Evolutionary conservation across 2,797 vertebrate genomes (phyloP).

Genomic region (Diplodus puntazzo): DNA sequence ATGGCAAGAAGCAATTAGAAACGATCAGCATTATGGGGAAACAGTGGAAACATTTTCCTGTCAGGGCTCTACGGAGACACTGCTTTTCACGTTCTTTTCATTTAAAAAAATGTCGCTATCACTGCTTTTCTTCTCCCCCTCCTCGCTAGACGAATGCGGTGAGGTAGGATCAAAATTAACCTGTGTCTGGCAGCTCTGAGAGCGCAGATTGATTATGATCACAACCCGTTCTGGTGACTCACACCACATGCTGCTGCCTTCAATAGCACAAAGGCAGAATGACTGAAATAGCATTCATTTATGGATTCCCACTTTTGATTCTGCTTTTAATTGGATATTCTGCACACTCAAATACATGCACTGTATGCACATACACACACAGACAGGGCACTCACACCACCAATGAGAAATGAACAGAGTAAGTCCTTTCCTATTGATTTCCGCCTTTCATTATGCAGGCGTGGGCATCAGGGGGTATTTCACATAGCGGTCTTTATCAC

Average conservation of each 20-base stretch:
- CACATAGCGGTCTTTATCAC: constrained; percentile 61
- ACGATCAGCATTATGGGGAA: constrained; percentile 17
- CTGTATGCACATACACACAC: not conserved
- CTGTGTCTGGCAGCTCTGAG: constrained; percentile 43
- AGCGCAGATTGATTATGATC: constrained; percentile 44
- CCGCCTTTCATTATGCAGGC: constrained; percentile 74
- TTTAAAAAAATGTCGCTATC: constrained; percentile 35
- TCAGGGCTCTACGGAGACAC: constrained; percentile 11
- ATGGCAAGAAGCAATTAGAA: constrained; percentile 38
- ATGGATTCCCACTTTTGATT: constrained; percentile 60
- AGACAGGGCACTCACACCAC: constrained; percentile 5
- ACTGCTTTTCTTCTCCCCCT: constrained; percentile 35
- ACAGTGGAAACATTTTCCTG: constrained; percentile 31
- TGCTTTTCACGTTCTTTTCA: constrained; percentile 18
- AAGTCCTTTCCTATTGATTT: constrained; percentile 72
- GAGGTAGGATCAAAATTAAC: constrained; percentile 52
- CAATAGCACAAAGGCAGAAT: constrained; percentile 40
- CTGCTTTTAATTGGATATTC: constrained; percentile 64
- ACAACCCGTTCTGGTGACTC: constrained; percentile 40
- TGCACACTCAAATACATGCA: constrained; percentile 21
- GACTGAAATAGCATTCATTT: constrained; percentile 55
- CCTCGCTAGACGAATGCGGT: constrained; percentile 15
- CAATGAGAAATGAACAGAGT: constrained; percentile 48
- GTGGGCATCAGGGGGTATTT: constrained; percentile 52
- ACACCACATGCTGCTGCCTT: constrained; percentile 46